Conservation (phyloP, 2,797 vertebrate genomes). For the Novumbra hubbsi region DNA sequence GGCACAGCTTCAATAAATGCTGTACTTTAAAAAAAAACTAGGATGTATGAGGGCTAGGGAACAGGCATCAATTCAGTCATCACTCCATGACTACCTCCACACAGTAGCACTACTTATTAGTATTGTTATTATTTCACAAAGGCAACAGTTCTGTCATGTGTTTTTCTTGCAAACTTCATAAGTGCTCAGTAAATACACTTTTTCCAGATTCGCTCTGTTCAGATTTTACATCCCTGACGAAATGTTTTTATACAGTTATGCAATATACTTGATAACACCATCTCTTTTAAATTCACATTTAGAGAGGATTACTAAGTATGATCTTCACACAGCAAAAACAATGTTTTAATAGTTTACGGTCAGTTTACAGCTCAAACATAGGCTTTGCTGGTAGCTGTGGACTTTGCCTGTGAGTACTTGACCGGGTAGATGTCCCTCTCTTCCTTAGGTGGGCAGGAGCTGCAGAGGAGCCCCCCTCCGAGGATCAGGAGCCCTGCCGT, state of each 20-base stretch:
- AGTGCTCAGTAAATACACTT: slow-evolving; percentile 3
- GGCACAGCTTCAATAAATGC: slow-evolving; percentile 4
- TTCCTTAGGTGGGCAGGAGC: slow-evolving; percentile 68
- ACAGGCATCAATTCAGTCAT: slow-evolving; percentile 23
- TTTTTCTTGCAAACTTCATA: slow-evolving; percentile 13
- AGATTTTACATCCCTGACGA: not conserved
- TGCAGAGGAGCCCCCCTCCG: slow-evolving; percentile 84
- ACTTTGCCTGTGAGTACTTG: slow-evolving; percentile 66
- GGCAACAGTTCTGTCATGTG: not conserved
- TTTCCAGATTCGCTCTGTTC: slow-evolving; percentile 15
- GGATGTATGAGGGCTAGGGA: not conserved
- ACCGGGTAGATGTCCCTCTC: slow-evolving; percentile 57
- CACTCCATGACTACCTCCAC: not conserved
- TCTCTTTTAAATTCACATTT: slow-evolving; percentile 13
- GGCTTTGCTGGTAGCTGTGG: slow-evolving; percentile 62
- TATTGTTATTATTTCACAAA: not conserved
- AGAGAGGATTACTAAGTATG: slow-evolving; percentile 19
- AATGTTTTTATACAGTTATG: not conserved
- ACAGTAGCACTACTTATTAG: not conserved
- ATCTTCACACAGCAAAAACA: not conserved
- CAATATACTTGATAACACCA: slow-evolving; percentile 7
- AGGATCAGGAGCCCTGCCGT: slow-evolving; percentile 80
- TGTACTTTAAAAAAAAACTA: not conserved
- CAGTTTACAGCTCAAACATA: slow-evolving; percentile 63
- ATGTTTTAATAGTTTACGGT: slow-evolving; percentile 29